Base-by-base conservation (phyloP, 2,113 vertebrate genomes). In the Heterotis niloticus region DNA sequence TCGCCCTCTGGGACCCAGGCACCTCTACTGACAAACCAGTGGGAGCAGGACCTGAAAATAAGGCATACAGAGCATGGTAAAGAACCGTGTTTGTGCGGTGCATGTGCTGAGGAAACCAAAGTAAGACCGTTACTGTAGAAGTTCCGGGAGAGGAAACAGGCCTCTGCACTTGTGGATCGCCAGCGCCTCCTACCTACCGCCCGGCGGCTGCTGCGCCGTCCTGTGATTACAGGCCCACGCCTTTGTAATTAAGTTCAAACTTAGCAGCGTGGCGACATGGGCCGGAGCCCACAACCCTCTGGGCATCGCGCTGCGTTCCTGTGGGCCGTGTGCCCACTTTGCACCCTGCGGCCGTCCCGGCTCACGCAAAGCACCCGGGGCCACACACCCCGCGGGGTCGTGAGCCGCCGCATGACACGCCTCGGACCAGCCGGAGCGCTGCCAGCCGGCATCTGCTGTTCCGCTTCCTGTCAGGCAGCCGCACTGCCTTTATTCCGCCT, bases 241-340 rank as follows among this genome's bases (percentile, higher is more conserved):
- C 80, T 76, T 72, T 85, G 77, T 85, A 87, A 86, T 87, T 87
- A 86, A 83, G 80, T 83, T 86, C 86, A 86, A 86, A 85, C 86
- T 83, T 87, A 87, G 86, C 83, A 80, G 82, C 67, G 26, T 78
- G 82, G 82, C 75, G 56, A 79, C 69, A 77, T 28, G 75, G 80
- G 79, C 80, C 57, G 60, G 75, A 85, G 80, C 80, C 81, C 80
- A 23, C 80, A 72, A 64, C 81, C 76, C 82, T 80, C 79, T 80
- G 75, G 76, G 62, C 72, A 86, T 81, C 81, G 73, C 83, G 76
- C 78, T 81, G 60, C 28, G 72, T 51, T 59, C 76, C 83, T 83
- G 77, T 81, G 83, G 82, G 77, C 79, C 79, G 82, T 81, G 82
- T 81, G 82, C 82, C 54, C 66, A 75, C 73, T 78, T 68, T 77